Percentiles rank a stretch among this genome's conserved stretches.
These are phyloP conservation scores for Toxotes lorentzi DNA, from an alignment of 2,797 vertebrate species.

Conservation along the genomic window DNA sequence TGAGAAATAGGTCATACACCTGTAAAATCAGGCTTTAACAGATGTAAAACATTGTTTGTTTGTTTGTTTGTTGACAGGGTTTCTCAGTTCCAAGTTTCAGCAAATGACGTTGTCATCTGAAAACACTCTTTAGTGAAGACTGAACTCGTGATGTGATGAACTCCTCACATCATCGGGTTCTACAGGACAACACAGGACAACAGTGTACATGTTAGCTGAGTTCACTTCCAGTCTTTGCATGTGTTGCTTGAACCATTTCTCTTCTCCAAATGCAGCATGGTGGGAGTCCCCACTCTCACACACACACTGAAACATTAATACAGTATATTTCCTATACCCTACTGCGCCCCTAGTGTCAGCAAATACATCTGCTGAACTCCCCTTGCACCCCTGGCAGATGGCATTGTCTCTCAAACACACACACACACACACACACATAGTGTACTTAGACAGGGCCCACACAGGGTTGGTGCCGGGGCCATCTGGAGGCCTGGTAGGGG, in stretches of 20 bases:
- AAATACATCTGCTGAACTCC: constrained; percentile 73
- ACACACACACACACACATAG: constrained; percentile 27
- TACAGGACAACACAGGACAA: too few species aligned
- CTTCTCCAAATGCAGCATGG: not conserved
- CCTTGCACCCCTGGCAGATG: constrained; percentile 77
- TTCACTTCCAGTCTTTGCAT: too few species aligned
- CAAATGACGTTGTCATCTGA: not conserved
- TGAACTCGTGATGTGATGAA: too few species aligned
- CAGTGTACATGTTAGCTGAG: too few species aligned
- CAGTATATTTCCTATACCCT: not conserved
- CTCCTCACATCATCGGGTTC: too few species aligned
- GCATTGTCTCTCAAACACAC: constrained; percentile 58
- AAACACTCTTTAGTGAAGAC: not conserved
- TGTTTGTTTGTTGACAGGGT: constrained; percentile 3
- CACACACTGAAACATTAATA: not conserved
- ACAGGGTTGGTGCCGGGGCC: constrained; percentile 69
- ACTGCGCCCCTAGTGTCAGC: constrained; percentile 53
- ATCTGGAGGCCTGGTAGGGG: constrained; percentile 82
- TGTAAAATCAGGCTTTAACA: not conserved
- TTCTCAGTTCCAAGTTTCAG: constrained; percentile 18
- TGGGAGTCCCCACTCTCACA: constrained; percentile 1
- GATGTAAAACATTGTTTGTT: constrained; percentile 5
- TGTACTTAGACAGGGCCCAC: constrained; percentile 56
- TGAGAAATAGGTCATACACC: not conserved
- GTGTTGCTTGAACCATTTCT: not conserved